A percentile compares a stretch with the other conserved stretches of the same genome.
phyloP scores from a whole-genome alignment of 2,113 vertebrate species.

The Brienomyrus longianalis region DNA sequence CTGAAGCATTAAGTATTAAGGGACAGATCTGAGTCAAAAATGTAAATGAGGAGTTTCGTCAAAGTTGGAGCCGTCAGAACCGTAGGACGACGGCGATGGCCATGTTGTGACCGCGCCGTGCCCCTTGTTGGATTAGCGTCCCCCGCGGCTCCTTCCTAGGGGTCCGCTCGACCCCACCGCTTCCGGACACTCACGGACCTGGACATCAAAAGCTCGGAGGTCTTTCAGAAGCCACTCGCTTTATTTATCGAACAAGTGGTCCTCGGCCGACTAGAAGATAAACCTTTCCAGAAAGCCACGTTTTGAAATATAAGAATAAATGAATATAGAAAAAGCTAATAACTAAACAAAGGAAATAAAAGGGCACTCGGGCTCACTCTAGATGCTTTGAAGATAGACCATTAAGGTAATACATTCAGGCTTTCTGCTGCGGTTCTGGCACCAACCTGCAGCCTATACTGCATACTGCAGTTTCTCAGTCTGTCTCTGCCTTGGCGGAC shows the following conservation, averaged over 20 bases:
- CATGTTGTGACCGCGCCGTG: background rate
- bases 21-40: background rate
- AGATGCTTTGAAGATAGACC: background rate
- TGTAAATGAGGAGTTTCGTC: background rate
- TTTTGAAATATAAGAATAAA: background rate
- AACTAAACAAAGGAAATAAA: background rate
- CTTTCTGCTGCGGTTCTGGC: background rate
- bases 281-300: background rate
- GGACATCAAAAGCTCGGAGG: background rate
- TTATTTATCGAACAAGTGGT: background rate
- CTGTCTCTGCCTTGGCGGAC: background rate
- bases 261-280: background rate
- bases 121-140: background rate
- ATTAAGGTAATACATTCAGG: background rate
- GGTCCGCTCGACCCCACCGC: background rate
- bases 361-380: background rate
- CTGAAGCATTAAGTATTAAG: background rate
- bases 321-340: constrained; percentile 2
- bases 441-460: background rate
- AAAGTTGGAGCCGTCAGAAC: background rate
- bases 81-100: background rate
- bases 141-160: background rate
- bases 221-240: background rate
- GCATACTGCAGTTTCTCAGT: background rate
- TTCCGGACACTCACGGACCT: background rate